A percentile compares a stretch with the other conserved stretches of the same genome.
Conservation (phyloP, 2,888 invertebrate genomes). For the Julus scandinavius region DNA sequence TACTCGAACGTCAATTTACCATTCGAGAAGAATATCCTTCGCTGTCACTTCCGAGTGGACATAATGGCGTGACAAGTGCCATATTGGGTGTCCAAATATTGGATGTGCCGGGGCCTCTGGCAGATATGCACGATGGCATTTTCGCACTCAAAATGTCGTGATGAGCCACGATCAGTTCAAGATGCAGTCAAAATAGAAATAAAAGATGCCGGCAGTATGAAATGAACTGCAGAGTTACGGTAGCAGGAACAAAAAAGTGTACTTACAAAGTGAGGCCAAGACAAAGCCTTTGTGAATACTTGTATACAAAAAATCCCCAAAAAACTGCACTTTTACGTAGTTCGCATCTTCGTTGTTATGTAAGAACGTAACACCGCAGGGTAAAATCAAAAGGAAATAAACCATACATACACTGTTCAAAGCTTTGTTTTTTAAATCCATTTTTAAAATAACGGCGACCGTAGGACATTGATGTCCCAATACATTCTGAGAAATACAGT, state of each 20-base stretch:
- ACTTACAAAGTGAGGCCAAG: not conserved
- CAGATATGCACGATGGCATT: conserved; percentile 18
- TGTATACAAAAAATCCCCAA: too few species aligned
- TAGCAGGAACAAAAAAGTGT: not conserved
- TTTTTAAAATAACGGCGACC: too few species aligned
- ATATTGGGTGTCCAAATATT: not conserved
- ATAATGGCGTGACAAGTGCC: conserved; percentile 11
- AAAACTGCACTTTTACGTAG: not conserved
- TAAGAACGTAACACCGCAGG: not conserved
- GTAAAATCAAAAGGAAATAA: not conserved
- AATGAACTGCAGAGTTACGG: not conserved
- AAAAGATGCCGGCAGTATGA: not conserved
- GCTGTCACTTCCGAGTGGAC: conserved; percentile 18
- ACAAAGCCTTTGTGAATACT: not conserved
- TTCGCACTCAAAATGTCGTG: conserved; percentile 10
- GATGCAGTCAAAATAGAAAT: conserved; percentile 10
- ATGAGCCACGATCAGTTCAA: conserved; percentile 11
- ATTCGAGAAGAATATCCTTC: not conserved
- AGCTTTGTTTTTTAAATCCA: not conserved
- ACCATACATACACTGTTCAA: not conserved
- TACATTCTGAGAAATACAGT: too few species aligned
- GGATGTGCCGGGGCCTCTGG: not conserved
- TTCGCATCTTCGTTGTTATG: not conserved
- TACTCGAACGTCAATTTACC: not conserved
- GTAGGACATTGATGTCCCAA: too few species aligned